Base-by-base conservation (phyloP, 2,113 vertebrate species). In the Microcebus jonahi region DNA sequence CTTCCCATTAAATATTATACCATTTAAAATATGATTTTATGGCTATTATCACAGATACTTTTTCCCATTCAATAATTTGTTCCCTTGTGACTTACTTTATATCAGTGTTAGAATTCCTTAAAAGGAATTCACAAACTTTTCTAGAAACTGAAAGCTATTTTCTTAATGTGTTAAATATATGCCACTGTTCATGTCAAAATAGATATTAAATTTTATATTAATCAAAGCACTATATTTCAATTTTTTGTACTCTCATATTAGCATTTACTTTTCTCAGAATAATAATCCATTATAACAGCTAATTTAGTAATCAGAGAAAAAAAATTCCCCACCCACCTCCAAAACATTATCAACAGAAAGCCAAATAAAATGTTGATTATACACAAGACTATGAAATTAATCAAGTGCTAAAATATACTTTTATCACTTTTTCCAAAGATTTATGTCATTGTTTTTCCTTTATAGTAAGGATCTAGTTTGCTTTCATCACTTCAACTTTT, bases 11-110 rank as follows among this genome's bases (percentile, higher is more conserved):
- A 97, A 96, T 67, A 96, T 87, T 76, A 48, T 68, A 85, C 92
- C 88, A 95, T 42, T 82, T 88, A 98, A 92, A 97, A 71, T 15
- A 82, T 90, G 45, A 95, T 53, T 97, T 83, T 94, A n/a, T 55
- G n/a, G 34, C 85, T 98, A 65, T 96, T 96, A 97, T 79, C n/a
- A 67, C 14, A 96, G 42, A 27, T 89, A 84, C 91, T 98, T 96
- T 75, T 5, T 71, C 63, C 59, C 2, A 50, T 93, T 97, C 2
- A 97, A 34, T 94, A 94, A 86, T 90, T 97, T 80, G 36, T 57
- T 86, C 92, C 1, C 83, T 73, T 79, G 83, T 68, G 59, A 96
- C 82, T 91, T 14, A 45, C 4, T 96, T 95, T 80, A 18, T 55
- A 91, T 9, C 8, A 68, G 9, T 95, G 88, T 93, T 91, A 95